phyloP scores from a whole-genome alignment of 2,888 invertebrate species.

The Scelioninae gen. 1 region DNA sequence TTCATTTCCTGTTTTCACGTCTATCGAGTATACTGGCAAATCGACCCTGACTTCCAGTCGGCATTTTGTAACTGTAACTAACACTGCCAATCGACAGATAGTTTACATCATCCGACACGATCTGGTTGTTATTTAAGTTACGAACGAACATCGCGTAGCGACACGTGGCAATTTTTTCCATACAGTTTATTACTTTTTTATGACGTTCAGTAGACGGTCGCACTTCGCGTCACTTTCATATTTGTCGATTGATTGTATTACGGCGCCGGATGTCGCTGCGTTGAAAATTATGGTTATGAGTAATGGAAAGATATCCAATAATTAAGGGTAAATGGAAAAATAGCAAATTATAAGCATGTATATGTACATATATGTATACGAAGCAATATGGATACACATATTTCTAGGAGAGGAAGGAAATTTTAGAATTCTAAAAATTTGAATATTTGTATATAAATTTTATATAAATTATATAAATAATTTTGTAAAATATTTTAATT shows the following conservation, averaged over 20 bases:
- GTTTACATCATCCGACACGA: conserved; percentile 58
- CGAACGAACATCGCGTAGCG: not conserved
- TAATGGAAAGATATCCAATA: not conserved
- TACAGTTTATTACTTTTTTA: conserved; percentile 1
- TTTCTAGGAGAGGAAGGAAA: too few relatives aligned
- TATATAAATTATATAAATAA: too few relatives aligned
- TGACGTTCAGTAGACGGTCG: conserved; percentile 7
- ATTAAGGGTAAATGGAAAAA: too few relatives aligned
- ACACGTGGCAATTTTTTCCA: conserved; percentile 20
- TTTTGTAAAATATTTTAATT: too few relatives aligned
- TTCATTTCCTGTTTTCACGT: conserved; percentile 70
- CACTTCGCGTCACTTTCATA: conserved; percentile 21
- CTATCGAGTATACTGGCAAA: conserved; percentile 28
- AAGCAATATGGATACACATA: too few relatives aligned
- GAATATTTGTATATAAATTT: too few relatives aligned
- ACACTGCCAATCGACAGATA: conserved; percentile 57
- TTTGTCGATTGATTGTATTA: conserved; percentile 31
- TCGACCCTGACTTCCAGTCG: conserved; percentile 55
- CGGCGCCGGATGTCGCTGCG: not conserved
- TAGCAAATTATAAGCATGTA: too few relatives aligned
- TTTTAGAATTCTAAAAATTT: too few relatives aligned
- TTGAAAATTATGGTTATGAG: not conserved
- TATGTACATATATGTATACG: too few relatives aligned
- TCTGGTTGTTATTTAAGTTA: conserved; percentile 56
- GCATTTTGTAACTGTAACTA: conserved; percentile 55